These are phyloP conservation scores for Notiomystis cincta DNA, from an alignment of 2,113 vertebrate genomes.

Conservation along the genomic window DNA sequence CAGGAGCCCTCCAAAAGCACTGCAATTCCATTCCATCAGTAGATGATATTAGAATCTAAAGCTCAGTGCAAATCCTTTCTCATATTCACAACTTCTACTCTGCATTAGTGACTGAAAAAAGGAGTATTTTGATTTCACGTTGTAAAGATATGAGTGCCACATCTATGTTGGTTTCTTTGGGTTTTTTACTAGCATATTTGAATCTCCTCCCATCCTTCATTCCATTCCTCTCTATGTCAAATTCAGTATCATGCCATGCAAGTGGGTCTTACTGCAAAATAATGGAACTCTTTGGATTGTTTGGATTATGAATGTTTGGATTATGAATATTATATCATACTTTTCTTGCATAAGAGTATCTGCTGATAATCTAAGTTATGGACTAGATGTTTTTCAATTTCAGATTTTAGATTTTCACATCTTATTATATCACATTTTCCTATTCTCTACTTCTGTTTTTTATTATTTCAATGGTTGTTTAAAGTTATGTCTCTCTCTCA, in stretches of 20 bases:
- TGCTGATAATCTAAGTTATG: background rate
- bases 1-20: background rate
- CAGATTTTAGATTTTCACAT: background rate
- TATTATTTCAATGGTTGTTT: background rate
- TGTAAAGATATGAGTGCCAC: background rate
- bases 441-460: background rate
- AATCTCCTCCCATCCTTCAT: background rate
- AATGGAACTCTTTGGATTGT: background rate
- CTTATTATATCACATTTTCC: background rate
- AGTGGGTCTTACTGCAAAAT: background rate
- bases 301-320: background rate
- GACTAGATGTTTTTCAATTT: background rate
- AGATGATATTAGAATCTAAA: background rate
- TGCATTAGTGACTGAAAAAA: background rate
- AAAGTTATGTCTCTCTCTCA: background rate
- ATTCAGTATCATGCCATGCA: background rate
- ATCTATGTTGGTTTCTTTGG: background rate
- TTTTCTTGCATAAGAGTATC: background rate
- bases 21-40: background rate
- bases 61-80: background rate
- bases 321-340: background rate
- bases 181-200: background rate
- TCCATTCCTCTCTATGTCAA: background rate
- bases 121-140: background rate
- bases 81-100: background rate